phyloP scores from a whole-genome alignment of 2,888 invertebrate genomes.

The Nephrocerus scutellatus region DNA sequence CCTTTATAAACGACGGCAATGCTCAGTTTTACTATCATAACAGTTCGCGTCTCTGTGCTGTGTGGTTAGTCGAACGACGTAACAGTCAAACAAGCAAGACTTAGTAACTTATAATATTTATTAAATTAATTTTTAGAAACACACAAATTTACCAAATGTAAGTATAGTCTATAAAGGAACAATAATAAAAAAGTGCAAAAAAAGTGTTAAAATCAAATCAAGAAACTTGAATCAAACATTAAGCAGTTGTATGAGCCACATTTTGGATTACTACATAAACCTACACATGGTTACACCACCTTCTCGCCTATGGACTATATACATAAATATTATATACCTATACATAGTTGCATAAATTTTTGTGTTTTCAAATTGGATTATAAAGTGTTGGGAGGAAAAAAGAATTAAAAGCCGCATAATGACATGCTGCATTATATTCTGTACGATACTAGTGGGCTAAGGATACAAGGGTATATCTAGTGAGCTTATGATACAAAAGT shows the following conservation, averaged over 20 bases:
- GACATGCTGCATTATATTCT: no score
- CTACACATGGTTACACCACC: no score
- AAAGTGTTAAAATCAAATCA: slow-evolving; percentile 20
- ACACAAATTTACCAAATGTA: slow-evolving; percentile 40
- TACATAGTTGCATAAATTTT: slow-evolving; percentile 8
- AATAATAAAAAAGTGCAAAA: not conserved
- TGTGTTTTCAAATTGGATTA: slow-evolving; percentile 7
- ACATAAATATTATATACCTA: no score
- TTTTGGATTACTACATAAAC: no score
- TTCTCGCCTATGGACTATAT: no score
- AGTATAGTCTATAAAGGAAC: slow-evolving; percentile 22
- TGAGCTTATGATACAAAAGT: no score
- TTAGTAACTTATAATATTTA: slow-evolving; percentile 46
- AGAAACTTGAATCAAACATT: no score
- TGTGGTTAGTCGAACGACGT: slow-evolving; percentile 37
- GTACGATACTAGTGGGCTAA: no score
- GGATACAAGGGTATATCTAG: no score
- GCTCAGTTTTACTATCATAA: slow-evolving; percentile 47
- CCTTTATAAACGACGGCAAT: slow-evolving; percentile 44
- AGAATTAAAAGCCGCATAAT: no score
- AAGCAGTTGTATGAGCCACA: no score
- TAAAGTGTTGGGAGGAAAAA: no score
- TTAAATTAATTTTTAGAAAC: slow-evolving; percentile 43
- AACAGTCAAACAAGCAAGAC: slow-evolving; percentile 39
- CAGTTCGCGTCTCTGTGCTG: slow-evolving; percentile 47